Conservation (phyloP, 2,888 invertebrate genomes). For the Zaprionus bogoriensis region DNA sequence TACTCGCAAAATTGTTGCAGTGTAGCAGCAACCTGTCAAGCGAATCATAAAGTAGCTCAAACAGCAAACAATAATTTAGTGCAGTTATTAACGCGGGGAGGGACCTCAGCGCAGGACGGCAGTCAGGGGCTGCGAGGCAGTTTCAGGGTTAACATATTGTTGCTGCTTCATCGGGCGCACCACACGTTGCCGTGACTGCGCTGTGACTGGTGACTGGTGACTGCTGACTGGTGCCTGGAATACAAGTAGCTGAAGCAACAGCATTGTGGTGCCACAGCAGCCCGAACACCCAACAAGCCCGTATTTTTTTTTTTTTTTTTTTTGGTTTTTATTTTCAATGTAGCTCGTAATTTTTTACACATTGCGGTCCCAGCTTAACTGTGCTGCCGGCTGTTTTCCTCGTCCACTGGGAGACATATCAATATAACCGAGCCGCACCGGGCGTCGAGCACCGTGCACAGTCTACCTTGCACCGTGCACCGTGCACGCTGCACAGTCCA, state of each 20-base stretch:
- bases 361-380: conserved; percentile 80
- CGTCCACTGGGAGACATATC: conserved; percentile 81
- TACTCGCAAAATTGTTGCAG: not conserved
- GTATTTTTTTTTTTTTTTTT: conserved; percentile 13
- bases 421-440: conserved; percentile 65
- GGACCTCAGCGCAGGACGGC: not conserved
- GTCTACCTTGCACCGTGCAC: conserved; percentile 5
- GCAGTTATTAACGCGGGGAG: not conserved
- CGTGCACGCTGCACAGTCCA: not conserved
- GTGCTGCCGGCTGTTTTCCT: conserved; percentile 66
- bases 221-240: conserved; percentile 12
- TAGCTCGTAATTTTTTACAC: conserved; percentile 79
- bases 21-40: not conserved
- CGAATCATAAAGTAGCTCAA: conserved; percentile 16
- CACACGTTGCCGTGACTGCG: not conserved
- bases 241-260: conserved; percentile 26
- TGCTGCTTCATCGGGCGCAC: conserved; percentile 76
- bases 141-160: conserved; percentile 82
- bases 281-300: not conserved
- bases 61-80: conserved; percentile 16
- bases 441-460: too few relatives aligned
- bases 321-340: conserved; percentile 55
- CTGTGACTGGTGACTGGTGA: not conserved
- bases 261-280: conserved; percentile 24
- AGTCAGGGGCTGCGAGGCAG: conserved; percentile 1